phyloP scores from a whole-genome alignment of 2,113 vertebrate genomes.

The Catharus fuscescens region DNA sequence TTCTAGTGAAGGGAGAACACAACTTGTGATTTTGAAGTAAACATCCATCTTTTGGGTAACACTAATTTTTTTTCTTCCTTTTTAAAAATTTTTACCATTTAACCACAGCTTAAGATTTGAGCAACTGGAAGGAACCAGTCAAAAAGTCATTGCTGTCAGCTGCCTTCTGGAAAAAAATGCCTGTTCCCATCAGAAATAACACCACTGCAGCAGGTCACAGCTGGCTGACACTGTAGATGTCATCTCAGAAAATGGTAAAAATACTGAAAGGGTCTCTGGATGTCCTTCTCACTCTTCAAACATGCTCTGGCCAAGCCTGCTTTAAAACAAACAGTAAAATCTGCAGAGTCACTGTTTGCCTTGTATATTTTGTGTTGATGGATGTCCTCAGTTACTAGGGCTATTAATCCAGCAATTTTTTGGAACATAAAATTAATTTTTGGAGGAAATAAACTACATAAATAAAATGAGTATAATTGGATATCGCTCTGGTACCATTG shows the following conservation, averaged over 20 bases:
- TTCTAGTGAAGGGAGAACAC: not conserved
- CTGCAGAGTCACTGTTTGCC: not conserved
- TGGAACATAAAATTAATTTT: constrained; percentile 21
- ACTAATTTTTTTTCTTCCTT: not conserved
- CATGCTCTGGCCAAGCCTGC: rapidly evolving
- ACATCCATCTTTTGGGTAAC: not conserved
- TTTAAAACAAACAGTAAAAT: not conserved
- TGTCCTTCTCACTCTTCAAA: not conserved
- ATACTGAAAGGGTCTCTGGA: not conserved
- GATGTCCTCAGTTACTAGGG: not conserved
- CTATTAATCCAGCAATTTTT: constrained; percentile 35
- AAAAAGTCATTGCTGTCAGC: constrained; percentile 28
- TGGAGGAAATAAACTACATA: not conserved
- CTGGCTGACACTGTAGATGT: not conserved
- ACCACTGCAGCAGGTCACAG: not conserved
- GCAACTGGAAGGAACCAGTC: not conserved
- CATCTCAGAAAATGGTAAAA: constrained; percentile 12
- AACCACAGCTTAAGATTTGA: not conserved
- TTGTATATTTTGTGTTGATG: not conserved
- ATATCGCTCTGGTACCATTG: not conserved
- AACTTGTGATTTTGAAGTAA: not conserved
- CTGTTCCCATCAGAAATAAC: not conserved
- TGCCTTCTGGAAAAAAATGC: not conserved
- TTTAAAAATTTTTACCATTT: not conserved
- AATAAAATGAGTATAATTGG: constrained; percentile 36